Evolutionary conservation across 2,888 invertebrate genomes (phyloP), one percentile per base, ranked within the genome.

Genomic region (Coelopa pilipes): DNA sequence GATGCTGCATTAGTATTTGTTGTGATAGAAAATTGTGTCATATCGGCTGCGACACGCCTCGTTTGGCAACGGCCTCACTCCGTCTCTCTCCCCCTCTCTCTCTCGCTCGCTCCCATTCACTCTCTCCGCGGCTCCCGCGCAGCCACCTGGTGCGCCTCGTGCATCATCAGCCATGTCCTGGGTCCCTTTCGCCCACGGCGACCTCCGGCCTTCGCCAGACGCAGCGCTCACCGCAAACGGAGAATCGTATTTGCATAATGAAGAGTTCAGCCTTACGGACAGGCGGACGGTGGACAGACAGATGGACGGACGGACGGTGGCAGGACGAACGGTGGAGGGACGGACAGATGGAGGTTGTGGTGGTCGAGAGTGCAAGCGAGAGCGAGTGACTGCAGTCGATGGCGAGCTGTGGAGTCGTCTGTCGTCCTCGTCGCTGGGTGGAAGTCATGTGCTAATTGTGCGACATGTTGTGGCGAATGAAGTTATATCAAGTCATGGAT

Each of bases 181-280:
- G 17, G 34, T 49, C 66, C 19, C 50, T 66, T 9, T 49, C 19
- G 1, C 24, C 21, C 60, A 34, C 34, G 7, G 7, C 34, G 7
- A 4, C 10, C 10, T 53, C 13, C 4, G 15, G 3, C 53, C n/a
- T 15, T 53, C 15, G 7, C 34, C 34, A 34, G 7, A 34, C 34
- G 34, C 34, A 34, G 60, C 24, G 11, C 4, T 24, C 19, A 62
- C 24, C 11, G 24, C 49, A 66, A 66, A 45, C 45, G 21, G 66
- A 66, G 21, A 62, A 66, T 66, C 50, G 50, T 66, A 66, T 66
- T 66, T 66, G 50, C 66, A 66, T 66, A 66, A 66, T 66, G 66
- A 66, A 49, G 66, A 50, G 66, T 19, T 47, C 66, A 66, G 49
- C 47, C 47, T 17, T 60, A 19, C 21, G 60, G 60, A 49, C 13